These are phyloP conservation scores for Caenorhabditis uteleia DNA, from an alignment of 2,888 invertebrate species.

Conservation along the genomic window DNA sequence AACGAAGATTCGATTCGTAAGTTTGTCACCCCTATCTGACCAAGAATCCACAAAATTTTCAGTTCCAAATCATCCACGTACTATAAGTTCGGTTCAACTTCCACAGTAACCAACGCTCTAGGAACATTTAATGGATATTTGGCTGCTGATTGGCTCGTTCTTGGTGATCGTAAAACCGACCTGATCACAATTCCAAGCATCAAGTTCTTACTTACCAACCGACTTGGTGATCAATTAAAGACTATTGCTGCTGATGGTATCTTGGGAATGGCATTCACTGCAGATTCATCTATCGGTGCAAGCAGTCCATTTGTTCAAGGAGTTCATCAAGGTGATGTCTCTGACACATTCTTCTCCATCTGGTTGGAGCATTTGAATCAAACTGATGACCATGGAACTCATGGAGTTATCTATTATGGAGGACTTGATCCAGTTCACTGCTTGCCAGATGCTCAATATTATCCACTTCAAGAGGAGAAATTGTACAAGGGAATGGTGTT, in stretches of 20 bases:
- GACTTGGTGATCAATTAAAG: conserved; percentile 10
- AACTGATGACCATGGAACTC: conserved; percentile 32
- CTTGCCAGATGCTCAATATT: conserved; percentile 16
- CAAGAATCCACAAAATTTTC: conserved; percentile 15
- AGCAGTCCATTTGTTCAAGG: conserved; percentile 30
- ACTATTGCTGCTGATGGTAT: conserved; percentile 23
- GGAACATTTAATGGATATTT: conserved; percentile 22
- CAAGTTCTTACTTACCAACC: conserved; percentile 16
- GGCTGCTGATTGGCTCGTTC: conserved; percentile 19
- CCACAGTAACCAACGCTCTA: conserved; percentile 14
- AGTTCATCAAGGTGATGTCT: conserved; percentile 16
- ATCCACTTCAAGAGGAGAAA: conserved; percentile 5
- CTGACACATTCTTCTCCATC: conserved; percentile 27
- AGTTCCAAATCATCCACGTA: conserved; percentile 12
- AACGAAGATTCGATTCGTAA: background rate
- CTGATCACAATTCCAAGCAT: conserved; percentile 24
- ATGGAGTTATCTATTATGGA: conserved; percentile 38
- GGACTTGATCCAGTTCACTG: conserved; percentile 33
- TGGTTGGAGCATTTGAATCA: conserved; percentile 35
- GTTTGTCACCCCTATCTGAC: conserved; percentile 14
- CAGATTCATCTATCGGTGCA: conserved; percentile 17
- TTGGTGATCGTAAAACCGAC: conserved; percentile 29
- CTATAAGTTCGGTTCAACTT: conserved; percentile 9
- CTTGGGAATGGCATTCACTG: conserved; percentile 19
- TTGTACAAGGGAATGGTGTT: conserved; percentile 18